Base-by-base conservation (phyloP, 1,140 invertebrate genomes). In the Cotesia vestalis region DNA sequence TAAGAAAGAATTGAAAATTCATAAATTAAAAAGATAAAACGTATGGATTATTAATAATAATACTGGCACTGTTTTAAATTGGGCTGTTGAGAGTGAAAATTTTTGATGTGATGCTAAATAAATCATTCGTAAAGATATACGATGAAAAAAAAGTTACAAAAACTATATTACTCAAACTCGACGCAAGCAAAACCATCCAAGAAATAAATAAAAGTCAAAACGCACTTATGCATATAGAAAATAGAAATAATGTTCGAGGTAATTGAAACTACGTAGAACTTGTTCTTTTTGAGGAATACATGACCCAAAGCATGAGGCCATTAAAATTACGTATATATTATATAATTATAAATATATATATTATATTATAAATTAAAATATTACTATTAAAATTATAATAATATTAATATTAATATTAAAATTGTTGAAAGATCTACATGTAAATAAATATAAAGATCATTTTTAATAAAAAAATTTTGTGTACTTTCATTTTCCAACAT, bases 381-480 rank as follows among this genome's bases (percentile, higher is more conserved):
- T 53, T 71, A 71, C 38, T 71, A 72, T 77, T 73, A 78, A 64
- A 69, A 76, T 73, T 76, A 78, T 73, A 64, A 78, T 78, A 76
- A 78, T 78, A 79, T 75, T 81, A 78, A 78, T 78, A 79, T 75
- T 81, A 78, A 81, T 80, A 81, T 79, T 80, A 73, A 78, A 75
- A 81, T 82, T 84, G 80, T 82, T 81, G 78, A 83, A 77, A 74
- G 66, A 81, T 82, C 78, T 84, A 81, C 78, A 79, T 83, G 82
- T 84, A 84, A 83, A 84, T 83, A 83, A 82, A 80, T 72, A 79
- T 82, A 78, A 81, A 82, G 75, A 81, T 69, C 78, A 82, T 83
- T 83, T 84, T 84, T 84, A 78, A 80, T 80, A 76, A 81, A 78
- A 78, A 40, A 12, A 40, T 27, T 14, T 6, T 6, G 5, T 6